Conservation (phyloP, 2,797 vertebrate species). For the Melanotaenia trifasciata region DNA sequence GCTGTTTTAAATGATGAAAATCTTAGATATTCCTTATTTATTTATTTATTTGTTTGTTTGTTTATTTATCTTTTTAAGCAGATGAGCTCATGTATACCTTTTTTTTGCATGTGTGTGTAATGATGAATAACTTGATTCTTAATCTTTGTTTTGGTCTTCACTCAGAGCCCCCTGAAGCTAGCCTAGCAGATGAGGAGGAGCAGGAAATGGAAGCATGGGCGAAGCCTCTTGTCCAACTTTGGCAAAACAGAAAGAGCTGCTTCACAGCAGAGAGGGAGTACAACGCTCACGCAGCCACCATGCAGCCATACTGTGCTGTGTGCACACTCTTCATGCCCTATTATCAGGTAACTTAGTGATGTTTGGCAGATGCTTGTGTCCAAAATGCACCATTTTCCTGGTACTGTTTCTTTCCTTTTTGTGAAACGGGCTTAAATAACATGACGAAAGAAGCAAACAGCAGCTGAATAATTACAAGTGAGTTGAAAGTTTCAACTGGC, state of each 20-base stretch:
- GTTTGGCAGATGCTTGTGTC: slow-evolving; percentile 3
- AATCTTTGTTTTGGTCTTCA: slow-evolving; percentile 26
- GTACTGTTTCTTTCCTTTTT: background rate
- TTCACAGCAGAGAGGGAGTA: slow-evolving; percentile 92
- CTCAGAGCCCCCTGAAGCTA: slow-evolving; percentile 87
- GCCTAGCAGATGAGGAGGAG: slow-evolving; percentile 79
- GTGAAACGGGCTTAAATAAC: background rate
- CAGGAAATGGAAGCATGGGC: slow-evolving; percentile 93
- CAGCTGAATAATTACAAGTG: background rate
- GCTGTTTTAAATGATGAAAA: background rate
- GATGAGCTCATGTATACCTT: no score
- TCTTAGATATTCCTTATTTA: no score
- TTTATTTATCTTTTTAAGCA: no score
- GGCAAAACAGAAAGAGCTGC: slow-evolving; percentile 88
- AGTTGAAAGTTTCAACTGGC: slow-evolving; percentile 13
- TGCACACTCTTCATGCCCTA: slow-evolving; percentile 96
- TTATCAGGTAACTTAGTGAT: slow-evolving; percentile 85
- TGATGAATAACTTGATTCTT: background rate
- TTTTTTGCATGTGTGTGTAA: background rate
- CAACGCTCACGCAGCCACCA: slow-evolving; percentile 86
- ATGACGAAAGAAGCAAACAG: background rate
- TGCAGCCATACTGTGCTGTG: slow-evolving; percentile 91
- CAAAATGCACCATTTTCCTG: background rate
- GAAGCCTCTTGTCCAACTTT: slow-evolving; percentile 91
- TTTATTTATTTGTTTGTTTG: no score